Base-by-base conservation (phyloP, 2,888 invertebrate species). In the Pecten maximus region DNA sequence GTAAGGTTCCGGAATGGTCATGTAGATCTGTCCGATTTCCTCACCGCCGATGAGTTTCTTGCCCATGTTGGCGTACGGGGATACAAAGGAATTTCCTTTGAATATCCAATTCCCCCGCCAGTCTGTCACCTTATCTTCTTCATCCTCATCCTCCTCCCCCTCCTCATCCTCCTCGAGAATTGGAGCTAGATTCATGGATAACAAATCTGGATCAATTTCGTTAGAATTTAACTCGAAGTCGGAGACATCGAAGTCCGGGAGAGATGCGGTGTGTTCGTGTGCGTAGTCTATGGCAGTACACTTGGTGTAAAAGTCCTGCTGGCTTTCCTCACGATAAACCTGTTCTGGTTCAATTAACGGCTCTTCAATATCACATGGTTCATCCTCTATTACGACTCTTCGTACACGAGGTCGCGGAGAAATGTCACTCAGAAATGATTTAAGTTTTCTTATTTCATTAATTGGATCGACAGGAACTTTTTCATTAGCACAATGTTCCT, bases 61-160 rank as follows among this genome's bases (percentile, higher is more conserved):
- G n/a, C 92, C 92, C 16, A 94, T 40, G 90, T 93, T 95, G 50
- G 92, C 93, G 90, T 94, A 94, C 4, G 94, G 92, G 3, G 94
- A 93, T 12, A 94, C 90, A 48, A 74, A 60, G 19, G 92, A 54
- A n/a, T 89, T 88, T 91, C 94, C 94, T 93, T 94, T 94, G 88
- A 96, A 95, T 60, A 95, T 94, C 96, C 96, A 96, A 92, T 96
- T 96, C 15, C 93, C 93, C 39, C 94, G 90, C 95, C 95, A 95
- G 40, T 91, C 91, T 39, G 50, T 60, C n/a, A 88, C 92, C 44
- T 90, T 90, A 39, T 91, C 92, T 0, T 93, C 93, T 2, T 92
- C 91, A 19, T 93, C 93, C 74, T 95, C 95, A 88, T 94, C 93
- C 86, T 93, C 94, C 19, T 94, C 54, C 90, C 94, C 94, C 91